Base-by-base conservation (phyloP, 2,113 vertebrate species). In the Strix uralensis region DNA sequence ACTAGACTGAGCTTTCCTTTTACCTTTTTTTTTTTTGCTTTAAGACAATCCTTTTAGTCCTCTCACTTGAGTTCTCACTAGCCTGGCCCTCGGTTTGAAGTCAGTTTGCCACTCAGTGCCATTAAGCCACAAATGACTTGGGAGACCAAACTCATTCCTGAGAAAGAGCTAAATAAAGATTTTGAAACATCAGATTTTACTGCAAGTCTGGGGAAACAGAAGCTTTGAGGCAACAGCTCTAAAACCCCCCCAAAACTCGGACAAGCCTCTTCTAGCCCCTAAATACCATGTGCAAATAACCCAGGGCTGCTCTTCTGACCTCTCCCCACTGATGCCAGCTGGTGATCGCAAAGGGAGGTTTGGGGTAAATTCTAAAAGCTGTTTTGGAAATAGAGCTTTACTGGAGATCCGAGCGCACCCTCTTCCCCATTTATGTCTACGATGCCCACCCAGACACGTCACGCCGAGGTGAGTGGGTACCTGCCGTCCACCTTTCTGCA, bases 181-280 rank as follows among this genome's bases (percentile, higher is more conserved):
- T 90, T 74, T 84, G 77, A 96, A 96, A 92, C 72, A 83, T 67
- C 88, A 52, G 55, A 83, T 93, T 90, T 91, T 75, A 81, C 61
- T 0, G 0, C 46, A 90, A 57, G 47, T 40, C 49, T 74, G 70
- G 36, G 46, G 72, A 67, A 87, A 87, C 9, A 16, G 30, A 42
- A 92, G 47, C 49, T 66, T 42, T 19, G 34, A 77, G 32, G 49
- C 38, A 79, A 49, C 55, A 61, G 32, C 73, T 54, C 59, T 11
- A 19, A 82, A 84, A 51, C 27, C 65, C n/a, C 26, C 47, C 22
- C 32, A 71, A 36, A 94, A 77, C 62, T 55, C 1, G 1, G 36
- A 25, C n/a, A 49, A 91, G 26, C 47, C 89, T 12, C 40, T 54
- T 47, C 79, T 27, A 42, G 11, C 29, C 65, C 59, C 57, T 62